phyloP scores from a whole-genome alignment of 2,797 vertebrate genomes.

The Neosilurus hyrtlii region DNA sequence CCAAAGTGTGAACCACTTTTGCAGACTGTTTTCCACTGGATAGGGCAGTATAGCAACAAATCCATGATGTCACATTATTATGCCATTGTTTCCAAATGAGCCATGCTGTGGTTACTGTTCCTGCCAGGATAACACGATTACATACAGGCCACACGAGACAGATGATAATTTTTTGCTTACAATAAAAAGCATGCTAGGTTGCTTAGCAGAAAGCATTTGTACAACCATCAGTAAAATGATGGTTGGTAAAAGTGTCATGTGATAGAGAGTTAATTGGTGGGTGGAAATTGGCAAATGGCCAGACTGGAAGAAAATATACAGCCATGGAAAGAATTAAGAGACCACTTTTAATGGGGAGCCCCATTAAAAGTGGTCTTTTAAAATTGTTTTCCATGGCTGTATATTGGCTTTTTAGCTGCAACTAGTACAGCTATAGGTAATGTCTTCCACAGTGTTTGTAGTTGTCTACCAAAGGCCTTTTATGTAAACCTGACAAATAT shows the following conservation, averaged over 20 bases:
- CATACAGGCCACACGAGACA: neutral
- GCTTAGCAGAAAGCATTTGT: neutral
- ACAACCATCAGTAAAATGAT: neutral
- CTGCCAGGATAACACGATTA: neutral
- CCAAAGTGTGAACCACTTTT: slow-evolving; percentile 14
- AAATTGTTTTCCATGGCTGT: too few species aligned
- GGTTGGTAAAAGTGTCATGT: neutral
- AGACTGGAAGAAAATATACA: neutral
- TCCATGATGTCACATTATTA: slow-evolving; percentile 66
- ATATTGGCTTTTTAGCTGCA: too few species aligned
- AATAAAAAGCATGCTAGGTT: neutral
- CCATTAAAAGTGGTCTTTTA: too few species aligned
- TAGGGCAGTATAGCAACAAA: neutral
- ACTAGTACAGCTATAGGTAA: neutral
- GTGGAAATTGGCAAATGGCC: neutral
- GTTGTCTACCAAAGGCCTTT: neutral
- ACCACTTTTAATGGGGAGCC: too few species aligned
- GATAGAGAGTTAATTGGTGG: neutral
- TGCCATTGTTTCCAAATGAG: slow-evolving; percentile 69
- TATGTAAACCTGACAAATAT: neutral
- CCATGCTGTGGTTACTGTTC: neutral
- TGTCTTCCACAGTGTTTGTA: neutral
- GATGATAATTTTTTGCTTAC: neutral
- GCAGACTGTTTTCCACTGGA: slow-evolving; percentile 23
- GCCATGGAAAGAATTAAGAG: too few species aligned